These are phyloP conservation scores for Cynoglossus semilaevis DNA, from an alignment of 2,113 vertebrate species.

Conservation along the genomic window DNA sequence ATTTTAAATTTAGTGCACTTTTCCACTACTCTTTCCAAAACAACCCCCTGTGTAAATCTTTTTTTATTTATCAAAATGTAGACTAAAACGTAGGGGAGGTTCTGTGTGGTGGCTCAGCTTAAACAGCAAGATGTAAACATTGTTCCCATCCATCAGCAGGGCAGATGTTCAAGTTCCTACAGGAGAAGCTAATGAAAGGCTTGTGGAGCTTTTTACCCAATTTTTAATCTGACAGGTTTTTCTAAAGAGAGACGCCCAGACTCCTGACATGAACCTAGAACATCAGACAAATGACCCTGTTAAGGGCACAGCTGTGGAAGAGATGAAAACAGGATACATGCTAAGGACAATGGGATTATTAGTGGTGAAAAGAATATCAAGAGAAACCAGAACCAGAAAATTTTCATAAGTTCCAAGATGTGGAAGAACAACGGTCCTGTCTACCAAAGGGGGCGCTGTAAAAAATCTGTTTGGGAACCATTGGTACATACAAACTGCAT, in stretches of 20 bases:
- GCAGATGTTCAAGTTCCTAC: slow-evolving; percentile 8
- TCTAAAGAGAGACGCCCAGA: slow-evolving; percentile 24
- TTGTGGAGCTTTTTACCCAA: slow-evolving; percentile 1
- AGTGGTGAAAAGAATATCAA: no score
- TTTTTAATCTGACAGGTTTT: slow-evolving; percentile 48
- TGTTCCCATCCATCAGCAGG: background rate
- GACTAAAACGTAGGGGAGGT: slow-evolving; percentile 16
- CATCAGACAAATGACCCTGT: no score
- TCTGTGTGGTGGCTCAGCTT: slow-evolving; percentile 6
- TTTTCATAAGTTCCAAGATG: no score
- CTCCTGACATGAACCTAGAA: background rate
- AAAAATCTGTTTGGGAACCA: no score
- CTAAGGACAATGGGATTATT: no score
- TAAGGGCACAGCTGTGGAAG: no score
- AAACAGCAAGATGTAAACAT: slow-evolving; percentile 31
- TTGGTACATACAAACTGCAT: no score
- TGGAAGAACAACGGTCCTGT: no score
- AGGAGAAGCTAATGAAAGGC: slow-evolving; percentile 47
- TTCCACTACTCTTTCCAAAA: slow-evolving; percentile 14
- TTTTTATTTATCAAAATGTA: slow-evolving; percentile 26
- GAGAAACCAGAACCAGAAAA: no score
- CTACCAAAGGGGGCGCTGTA: no score
- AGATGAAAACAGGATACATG: no score
- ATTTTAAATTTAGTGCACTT: slow-evolving; percentile 11
- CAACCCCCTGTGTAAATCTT: slow-evolving; percentile 6